Evolutionary conservation across 2,888 invertebrate species (phyloP), one percentile per base, ranked within the genome.

Genomic region (Elysia crispata): DNA sequence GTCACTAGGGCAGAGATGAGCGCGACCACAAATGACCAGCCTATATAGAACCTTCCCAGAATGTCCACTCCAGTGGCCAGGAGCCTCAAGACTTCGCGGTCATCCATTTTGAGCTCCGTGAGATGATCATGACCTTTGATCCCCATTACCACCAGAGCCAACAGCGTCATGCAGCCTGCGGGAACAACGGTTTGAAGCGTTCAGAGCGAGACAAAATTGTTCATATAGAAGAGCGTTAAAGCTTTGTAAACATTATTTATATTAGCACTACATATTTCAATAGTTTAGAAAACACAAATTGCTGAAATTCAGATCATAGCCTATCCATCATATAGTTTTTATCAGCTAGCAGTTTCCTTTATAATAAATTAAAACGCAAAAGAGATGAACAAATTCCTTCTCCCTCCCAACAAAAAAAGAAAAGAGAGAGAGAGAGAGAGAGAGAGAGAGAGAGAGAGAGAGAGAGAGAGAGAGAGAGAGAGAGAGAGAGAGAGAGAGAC

Each of bases 21-120:
- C 57, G 80, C 83, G n/a, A 84, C 81, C 66, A 84, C 72, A 74
- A 80, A 84, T 31, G 84, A 84, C 84, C 84, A 84, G 67, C 84
- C 84, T 33, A 84, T 80, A 79, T 81, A 83, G 81, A 83, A 84
- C 23, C 54, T 64, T 15, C 84, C 84, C 8, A 78, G 74, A 3
- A 80, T 75, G 73, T 84, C 82, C 25, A 83, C 79, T 18, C 84
- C 80, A 64, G 73, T 66, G n/a, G 81, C 80, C 33, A 82, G 81
- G 77, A 77, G 81, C 13, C 76, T 76, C 23, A 83, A 76, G 1
- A 84, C 60, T n/a, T 79, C 80, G 62, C 79, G 62, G 31, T 80
- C 81, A 76, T 84, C 83, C 50, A 78, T 74, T 76, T 81, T 77
- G 41, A 84, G 83, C 50, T 81, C 80, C 57, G 77, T 77, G 57